These are phyloP conservation scores for Amblyjoppa fuscipennis DNA, from an alignment of 2,888 invertebrate genomes.

Conservation along the genomic window DNA sequence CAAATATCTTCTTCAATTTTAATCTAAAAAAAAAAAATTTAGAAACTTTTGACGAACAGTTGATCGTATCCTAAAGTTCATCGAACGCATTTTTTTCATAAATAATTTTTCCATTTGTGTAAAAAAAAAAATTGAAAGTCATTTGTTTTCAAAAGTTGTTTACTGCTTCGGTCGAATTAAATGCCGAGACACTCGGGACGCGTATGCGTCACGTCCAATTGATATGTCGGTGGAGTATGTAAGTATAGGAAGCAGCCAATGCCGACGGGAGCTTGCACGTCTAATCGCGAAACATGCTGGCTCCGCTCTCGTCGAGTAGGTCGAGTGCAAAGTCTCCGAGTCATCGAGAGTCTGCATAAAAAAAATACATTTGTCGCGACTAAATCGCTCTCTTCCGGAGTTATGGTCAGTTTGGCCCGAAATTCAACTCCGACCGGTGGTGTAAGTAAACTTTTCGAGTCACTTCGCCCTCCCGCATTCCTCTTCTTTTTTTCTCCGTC, in stretches of 20 bases:
- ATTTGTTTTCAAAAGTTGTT: too few species aligned
- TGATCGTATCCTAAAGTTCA: too few species aligned
- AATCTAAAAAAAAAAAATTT: too few species aligned
- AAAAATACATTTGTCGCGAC: not conserved
- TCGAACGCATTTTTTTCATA: too few species aligned
- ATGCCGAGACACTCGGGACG: too few species aligned
- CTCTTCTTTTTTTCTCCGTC: not conserved
- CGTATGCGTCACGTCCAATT: not conserved
- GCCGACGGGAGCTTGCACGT: slow-evolving; percentile 7
- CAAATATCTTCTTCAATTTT: too few species aligned
- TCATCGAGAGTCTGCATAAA: slow-evolving; percentile 1
- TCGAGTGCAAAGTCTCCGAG: slow-evolving; percentile 38
- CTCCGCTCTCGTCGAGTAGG: slow-evolving; percentile 10
- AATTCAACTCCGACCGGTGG: slow-evolving; percentile 76
- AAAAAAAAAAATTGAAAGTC: too few species aligned
- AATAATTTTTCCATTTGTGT: too few species aligned
- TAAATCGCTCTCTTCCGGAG: slow-evolving; percentile 32
- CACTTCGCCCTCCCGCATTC: not conserved
- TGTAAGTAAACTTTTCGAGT: slow-evolving; percentile 74
- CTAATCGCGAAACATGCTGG: slow-evolving; percentile 17
- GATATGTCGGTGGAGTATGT: not conserved
- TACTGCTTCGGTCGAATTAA: too few species aligned
- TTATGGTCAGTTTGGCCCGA: slow-evolving; percentile 80
- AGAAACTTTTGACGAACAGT: too few species aligned
- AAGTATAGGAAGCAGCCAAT: slow-evolving; percentile 12